A percentile compares a stretch with the other conserved stretches of the same genome.
These are phyloP conservation scores for Tenebrosternarchus preto DNA, from an alignment of 2,113 vertebrate species.

Conservation along the genomic window DNA sequence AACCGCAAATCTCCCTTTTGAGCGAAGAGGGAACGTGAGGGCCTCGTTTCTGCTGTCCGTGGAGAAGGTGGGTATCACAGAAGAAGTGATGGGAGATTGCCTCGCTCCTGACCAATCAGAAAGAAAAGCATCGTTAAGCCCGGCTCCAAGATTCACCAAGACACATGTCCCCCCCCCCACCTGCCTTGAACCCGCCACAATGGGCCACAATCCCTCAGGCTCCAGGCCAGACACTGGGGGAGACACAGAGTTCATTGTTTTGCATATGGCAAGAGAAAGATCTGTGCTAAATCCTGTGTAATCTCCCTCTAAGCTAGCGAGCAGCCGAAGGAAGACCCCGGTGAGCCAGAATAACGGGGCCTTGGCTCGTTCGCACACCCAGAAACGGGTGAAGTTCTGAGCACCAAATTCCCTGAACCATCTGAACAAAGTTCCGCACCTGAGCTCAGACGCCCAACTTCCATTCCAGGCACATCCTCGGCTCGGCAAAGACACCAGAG, in stretches of 20 bases:
- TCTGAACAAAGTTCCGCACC: conserved; percentile 63
- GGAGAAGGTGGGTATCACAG: conserved; percentile 46
- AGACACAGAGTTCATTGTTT: conserved; percentile 60
- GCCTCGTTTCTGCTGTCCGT: conserved; percentile 19
- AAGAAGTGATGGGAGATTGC: conserved; percentile 37
- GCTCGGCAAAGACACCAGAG: conserved; percentile 51
- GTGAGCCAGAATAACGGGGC: conserved; percentile 73
- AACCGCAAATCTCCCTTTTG: conserved; percentile 53
- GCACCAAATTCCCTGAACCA: conserved; percentile 43
- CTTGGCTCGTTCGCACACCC: conserved; percentile 73
- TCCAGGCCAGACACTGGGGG: conserved; percentile 28
- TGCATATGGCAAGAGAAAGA: conserved; percentile 69
- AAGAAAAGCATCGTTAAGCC: conserved; percentile 51
- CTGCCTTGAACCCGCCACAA: conserved; percentile 60
- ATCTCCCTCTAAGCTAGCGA: conserved; percentile 73
- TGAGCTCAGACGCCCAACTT: conserved; percentile 52
- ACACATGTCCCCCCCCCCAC: conserved; percentile 52
- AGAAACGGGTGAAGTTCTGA: conserved; percentile 71
- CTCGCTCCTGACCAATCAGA: conserved; percentile 57
- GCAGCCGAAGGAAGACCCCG: conserved; percentile 63
- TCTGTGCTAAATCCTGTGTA: conserved; percentile 75
- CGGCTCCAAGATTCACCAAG: conserved; percentile 53
- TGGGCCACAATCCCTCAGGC: conserved; percentile 33
- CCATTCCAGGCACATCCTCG: conserved; percentile 62
- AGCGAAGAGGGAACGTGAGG: conserved; percentile 32